Conservation (phyloP, 2,113 vertebrate genomes). For the Anoplopoma fimbria region DNA sequence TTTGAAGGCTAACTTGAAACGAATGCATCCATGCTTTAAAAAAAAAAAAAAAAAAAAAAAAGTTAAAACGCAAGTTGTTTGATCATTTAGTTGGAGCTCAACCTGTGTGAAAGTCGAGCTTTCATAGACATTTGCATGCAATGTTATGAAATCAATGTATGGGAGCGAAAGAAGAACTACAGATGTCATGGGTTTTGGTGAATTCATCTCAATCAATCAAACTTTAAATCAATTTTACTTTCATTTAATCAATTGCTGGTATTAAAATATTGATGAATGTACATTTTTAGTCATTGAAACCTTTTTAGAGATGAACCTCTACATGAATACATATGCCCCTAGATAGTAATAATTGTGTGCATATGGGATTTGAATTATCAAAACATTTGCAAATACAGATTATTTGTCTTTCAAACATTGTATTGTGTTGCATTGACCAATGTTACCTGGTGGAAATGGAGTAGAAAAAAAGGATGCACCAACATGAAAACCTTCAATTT, state of each 20-base stretch:
- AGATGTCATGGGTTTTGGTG: not conserved
- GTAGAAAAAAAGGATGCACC: not conserved
- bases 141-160: not conserved
- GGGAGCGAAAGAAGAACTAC: not conserved
- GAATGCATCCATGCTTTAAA: not conserved
- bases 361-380: not conserved
- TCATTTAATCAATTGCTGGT: not conserved
- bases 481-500: constrained; percentile 15
- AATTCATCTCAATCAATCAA: not conserved
- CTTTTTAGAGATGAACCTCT: not conserved
- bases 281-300: not conserved
- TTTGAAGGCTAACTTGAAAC: not conserved
- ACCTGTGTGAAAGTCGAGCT: not conserved
- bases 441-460: not conserved
- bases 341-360: not conserved
- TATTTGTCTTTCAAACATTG: not conserved
- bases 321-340: not conserved
- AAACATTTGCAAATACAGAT: not conserved
- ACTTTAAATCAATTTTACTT: not conserved
- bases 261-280: not conserved
- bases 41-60: too few species aligned
- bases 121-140: not conserved
- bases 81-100: not conserved
- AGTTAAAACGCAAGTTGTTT: too few species aligned
- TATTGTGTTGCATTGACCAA: not conserved